These are phyloP conservation scores for Hippocampus guttulatus DNA, from an alignment of 2,113 vertebrate genomes.

Conservation along the genomic window DNA sequence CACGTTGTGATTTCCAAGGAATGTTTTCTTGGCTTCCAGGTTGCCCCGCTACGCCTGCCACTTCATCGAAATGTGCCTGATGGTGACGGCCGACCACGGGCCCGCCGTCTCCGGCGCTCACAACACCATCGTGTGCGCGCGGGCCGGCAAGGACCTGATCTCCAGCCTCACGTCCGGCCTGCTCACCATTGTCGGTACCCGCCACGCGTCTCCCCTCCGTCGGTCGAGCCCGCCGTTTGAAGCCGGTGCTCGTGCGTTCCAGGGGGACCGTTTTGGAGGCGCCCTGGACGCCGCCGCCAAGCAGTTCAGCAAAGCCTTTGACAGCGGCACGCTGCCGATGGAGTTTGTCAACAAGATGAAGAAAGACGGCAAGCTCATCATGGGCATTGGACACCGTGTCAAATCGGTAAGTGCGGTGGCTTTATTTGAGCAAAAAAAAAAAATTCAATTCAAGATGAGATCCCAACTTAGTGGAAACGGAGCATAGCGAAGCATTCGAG, in stretches of 20 bases:
- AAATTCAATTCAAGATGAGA: too few species aligned
- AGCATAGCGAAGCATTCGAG: too few species aligned
- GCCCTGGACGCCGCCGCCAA: slow-evolving; percentile 95
- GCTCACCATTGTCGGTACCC: slow-evolving; percentile 88
- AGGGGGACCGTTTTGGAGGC: slow-evolving; percentile 96
- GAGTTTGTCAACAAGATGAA: slow-evolving; percentile 99
- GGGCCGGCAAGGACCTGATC: slow-evolving; percentile 94
- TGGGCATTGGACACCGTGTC: slow-evolving; percentile 96
- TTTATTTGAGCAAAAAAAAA: too few species aligned
- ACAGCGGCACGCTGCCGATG: slow-evolving; percentile 95
- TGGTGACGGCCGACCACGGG: slow-evolving; percentile 96
- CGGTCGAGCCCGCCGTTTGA: background rate
- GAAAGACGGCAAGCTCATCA: slow-evolving; percentile 96
- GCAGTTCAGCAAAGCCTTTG: slow-evolving; percentile 97
- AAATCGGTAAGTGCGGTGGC: slow-evolving; percentile 81
- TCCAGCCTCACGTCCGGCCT: slow-evolving; percentile 96
- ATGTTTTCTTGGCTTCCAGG: slow-evolving; percentile 57
- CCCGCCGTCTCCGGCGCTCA: slow-evolving; percentile 95
- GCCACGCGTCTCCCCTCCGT: background rate
- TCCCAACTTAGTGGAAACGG: too few species aligned
- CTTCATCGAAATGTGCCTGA: slow-evolving; percentile 98
- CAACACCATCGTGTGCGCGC: slow-evolving; percentile 96
- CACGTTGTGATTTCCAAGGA: too few species aligned
- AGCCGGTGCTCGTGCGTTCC: slow-evolving; percentile 6
- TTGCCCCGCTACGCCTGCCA: slow-evolving; percentile 92